Conservation (phyloP, 2,888 invertebrate genomes). For the Melanotus villosus region DNA sequence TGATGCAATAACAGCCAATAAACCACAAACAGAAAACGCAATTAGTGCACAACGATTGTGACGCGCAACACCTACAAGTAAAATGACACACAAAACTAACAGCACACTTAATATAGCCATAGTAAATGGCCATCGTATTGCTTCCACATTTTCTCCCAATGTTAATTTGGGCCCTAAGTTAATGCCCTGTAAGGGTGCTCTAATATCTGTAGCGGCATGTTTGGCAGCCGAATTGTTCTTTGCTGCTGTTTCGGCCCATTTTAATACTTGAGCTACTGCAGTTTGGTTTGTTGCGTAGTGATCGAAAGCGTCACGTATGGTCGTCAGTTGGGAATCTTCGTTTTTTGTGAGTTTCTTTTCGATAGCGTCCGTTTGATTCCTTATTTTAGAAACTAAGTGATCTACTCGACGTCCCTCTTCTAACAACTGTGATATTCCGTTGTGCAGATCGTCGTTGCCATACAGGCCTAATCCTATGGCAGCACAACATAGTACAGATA, state of each 20-base stretch:
- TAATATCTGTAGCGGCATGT: conserved; percentile 83
- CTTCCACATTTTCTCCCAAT: conserved; percentile 80
- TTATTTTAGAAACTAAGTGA: conserved; percentile 82
- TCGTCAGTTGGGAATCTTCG: conserved; percentile 76
- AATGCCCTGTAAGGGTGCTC: conserved; percentile 74
- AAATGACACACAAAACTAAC: conserved; percentile 88
- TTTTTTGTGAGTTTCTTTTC: conserved; percentile 77
- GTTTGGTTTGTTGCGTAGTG: conserved; percentile 84
- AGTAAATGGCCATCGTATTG: conserved; percentile 87
- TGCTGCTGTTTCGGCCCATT: conserved; percentile 78
- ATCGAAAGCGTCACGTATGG: conserved; percentile 83
- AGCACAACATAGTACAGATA: conserved; percentile 90
- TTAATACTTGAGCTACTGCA: conserved; percentile 79
- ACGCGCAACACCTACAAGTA: conserved; percentile 90
- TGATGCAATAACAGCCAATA: conserved; percentile 89
- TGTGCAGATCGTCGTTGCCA: conserved; percentile 95
- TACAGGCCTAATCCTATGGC: conserved; percentile 92
- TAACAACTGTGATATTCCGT: conserved; percentile 86
- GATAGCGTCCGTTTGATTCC: conserved; percentile 86
- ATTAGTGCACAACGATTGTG: conserved; percentile 92
- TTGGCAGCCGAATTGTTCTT: conserved; percentile 84
- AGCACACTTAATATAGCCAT: conserved; percentile 90
- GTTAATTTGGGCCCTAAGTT: conserved; percentile 75
- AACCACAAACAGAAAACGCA: conserved; percentile 88
- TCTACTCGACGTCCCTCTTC: conserved; percentile 87